Percentiles rank a stretch among this genome's conserved stretches.
Evolutionary conservation across 2,797 vertebrate species (phyloP).

Genomic region (Valencia hispanica): DNA sequence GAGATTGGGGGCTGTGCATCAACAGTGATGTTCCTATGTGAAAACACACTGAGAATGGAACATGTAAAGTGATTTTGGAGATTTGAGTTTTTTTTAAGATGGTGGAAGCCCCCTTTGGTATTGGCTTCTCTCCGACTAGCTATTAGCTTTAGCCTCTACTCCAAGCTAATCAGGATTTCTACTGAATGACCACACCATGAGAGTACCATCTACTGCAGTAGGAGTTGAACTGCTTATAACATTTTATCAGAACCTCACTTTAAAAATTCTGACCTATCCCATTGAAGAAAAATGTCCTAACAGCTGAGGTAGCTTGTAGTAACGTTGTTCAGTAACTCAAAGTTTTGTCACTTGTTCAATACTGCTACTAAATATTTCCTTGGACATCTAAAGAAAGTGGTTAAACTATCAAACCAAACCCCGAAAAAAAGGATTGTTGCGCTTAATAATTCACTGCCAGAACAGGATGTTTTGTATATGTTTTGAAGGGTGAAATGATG

Average conservation of each 20-base stretch:
- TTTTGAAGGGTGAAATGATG: conserved; percentile 12
- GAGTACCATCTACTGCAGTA: neutral
- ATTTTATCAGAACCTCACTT: conserved; percentile 1
- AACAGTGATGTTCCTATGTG: neutral
- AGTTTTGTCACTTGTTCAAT: conserved; percentile 56
- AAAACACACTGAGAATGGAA: neutral
- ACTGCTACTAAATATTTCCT: conserved; percentile 73
- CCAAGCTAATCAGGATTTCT: neutral
- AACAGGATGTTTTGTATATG: conserved; percentile 48
- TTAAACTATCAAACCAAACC: conserved; percentile 40
- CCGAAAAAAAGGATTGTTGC: conserved; percentile 44
- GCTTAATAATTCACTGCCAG: conserved; percentile 67
- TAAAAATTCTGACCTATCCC: neutral
- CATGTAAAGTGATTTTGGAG: neutral
- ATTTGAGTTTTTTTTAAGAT: neutral
- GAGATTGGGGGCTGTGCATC: neutral
- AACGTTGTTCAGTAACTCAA: conserved; percentile 58
- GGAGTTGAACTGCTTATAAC: neutral
- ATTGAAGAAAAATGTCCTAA: conserved; percentile 37
- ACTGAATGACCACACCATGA: neutral
- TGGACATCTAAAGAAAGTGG: conserved; percentile 41
- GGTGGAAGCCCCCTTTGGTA: neutral
- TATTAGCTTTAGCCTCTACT: neutral
- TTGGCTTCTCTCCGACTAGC: neutral
- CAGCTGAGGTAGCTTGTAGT: conserved; percentile 61